A percentile compares a stretch with the other conserved stretches of the same genome.
These are phyloP conservation scores for Gnathonemus longibarbis DNA, from an alignment of 2,113 vertebrate genomes.

Conservation along the genomic window DNA sequence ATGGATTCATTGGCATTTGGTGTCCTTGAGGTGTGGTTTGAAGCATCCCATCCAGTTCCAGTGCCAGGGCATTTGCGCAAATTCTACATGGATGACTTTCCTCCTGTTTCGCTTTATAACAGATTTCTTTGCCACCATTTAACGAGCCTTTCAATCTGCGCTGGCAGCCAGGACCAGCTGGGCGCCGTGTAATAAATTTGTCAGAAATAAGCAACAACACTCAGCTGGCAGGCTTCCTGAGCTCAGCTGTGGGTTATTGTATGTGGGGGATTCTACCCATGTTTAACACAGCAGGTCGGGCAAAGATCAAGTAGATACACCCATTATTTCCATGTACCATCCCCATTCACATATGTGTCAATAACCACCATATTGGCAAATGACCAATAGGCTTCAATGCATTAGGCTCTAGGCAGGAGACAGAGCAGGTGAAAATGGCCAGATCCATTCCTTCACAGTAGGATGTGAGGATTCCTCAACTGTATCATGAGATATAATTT, in stretches of 20 bases:
- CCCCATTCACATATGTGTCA: neutral
- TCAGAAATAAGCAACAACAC: neutral
- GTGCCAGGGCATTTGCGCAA: neutral
- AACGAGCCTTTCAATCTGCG: neutral
- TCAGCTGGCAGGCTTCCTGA: neutral
- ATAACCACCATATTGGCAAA: neutral
- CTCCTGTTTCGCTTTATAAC: neutral
- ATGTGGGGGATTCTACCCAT: neutral
- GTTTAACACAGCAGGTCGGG: neutral
- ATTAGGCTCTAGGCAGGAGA: neutral
- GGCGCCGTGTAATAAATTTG: neutral
- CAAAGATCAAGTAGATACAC: neutral
- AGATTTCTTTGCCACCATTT: neutral
- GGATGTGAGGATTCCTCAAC: neutral
- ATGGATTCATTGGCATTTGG: conserved; percentile 2
- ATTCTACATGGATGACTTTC: neutral
- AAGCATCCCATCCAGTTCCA: neutral
- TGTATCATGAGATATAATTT: neutral
- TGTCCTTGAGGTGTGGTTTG: neutral
- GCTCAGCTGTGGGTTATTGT: neutral
- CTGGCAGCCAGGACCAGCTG: neutral
- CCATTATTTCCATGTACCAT: neutral
- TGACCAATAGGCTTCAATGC: neutral
- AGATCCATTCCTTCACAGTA: neutral
- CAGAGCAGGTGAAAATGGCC: neutral